Conservation (phyloP, 2,888 invertebrate genomes). For the Pyrocoelia pectoralis region DNA sequence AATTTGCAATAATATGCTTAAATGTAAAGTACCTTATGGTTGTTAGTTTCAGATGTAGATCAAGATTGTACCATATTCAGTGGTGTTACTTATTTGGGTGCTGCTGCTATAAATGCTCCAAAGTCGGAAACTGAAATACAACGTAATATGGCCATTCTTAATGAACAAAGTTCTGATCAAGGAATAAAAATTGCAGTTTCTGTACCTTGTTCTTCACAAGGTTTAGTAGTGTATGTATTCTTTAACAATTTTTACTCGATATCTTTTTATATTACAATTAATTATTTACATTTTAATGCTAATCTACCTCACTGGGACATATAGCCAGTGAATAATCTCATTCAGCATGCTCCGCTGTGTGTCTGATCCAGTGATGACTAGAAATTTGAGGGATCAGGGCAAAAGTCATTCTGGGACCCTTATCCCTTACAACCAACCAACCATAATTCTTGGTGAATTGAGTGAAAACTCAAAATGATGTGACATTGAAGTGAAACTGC, state of each 20-base stretch:
- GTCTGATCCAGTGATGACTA: too few species aligned
- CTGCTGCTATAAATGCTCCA: constrained; percentile 89
- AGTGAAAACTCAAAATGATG: too few species aligned
- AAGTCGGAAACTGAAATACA: constrained; percentile 93
- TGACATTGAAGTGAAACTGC: too few species aligned
- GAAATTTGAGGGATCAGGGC: too few species aligned
- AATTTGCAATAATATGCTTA: neutral
- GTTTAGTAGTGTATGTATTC: constrained; percentile 87
- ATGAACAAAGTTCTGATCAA: constrained; percentile 74
- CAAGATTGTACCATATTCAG: constrained; percentile 92
- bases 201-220: constrained; percentile 92
- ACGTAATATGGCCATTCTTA: constrained; percentile 90
- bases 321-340: too few species aligned
- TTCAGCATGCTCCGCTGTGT: too few species aligned
- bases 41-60: constrained; percentile 78
- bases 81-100: constrained; percentile 92
- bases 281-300: too few species aligned
- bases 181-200: constrained; percentile 92
- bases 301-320: too few species aligned
- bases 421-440: too few species aligned
- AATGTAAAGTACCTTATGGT: constrained; percentile 9
- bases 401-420: too few species aligned
- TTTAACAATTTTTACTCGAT: neutral
- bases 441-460: too few species aligned
- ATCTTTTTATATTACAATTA: too few species aligned